Percentiles rank a stretch among this genome's conserved stretches.
phyloP scores from a whole-genome alignment of 2,113 vertebrate species.

The Melanotaenia duboulayi region DNA sequence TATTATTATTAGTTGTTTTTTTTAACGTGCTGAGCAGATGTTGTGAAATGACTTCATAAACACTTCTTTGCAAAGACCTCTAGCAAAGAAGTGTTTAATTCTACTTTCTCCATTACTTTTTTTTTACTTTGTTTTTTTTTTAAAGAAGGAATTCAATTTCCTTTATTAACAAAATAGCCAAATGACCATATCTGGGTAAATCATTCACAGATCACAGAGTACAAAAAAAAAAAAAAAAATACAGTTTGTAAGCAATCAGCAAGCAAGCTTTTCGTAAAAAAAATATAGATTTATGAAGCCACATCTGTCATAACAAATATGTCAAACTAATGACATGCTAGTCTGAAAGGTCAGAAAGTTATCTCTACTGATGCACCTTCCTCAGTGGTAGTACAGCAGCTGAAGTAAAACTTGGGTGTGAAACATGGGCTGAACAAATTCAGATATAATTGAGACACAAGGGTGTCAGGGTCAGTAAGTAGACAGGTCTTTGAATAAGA shows the following conservation, averaged over 20 bases:
- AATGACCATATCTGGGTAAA: too few relatives aligned
- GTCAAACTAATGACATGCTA: slow-evolving; percentile 20
- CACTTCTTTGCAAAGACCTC: neutral
- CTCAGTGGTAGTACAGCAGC: slow-evolving; percentile 14
- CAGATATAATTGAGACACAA: slow-evolving; percentile 15
- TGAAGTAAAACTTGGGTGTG: slow-evolving; percentile 9
- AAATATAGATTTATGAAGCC: neutral
- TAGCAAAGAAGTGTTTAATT: neutral
- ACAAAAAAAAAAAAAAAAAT: neutral
- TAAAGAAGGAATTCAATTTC: too few relatives aligned
- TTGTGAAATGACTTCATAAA: neutral
- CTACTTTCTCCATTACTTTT: too few relatives aligned
- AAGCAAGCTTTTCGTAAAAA: neutral
- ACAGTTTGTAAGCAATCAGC: neutral
- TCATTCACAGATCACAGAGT: too few relatives aligned
- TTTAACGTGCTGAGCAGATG: neutral
- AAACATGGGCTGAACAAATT: slow-evolving; percentile 22
- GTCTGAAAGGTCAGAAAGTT: neutral
- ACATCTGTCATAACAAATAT: slow-evolving; percentile 24
- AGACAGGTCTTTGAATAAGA: neutral
- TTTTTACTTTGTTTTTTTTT: too few relatives aligned
- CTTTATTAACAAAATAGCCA: too few relatives aligned
- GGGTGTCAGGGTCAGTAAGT: neutral
- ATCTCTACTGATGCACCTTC: slow-evolving; percentile 6
- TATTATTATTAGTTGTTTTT: neutral